Conservation (phyloP, 2,888 invertebrate genomes). For the Caenorhabditis doughertyi region DNA sequence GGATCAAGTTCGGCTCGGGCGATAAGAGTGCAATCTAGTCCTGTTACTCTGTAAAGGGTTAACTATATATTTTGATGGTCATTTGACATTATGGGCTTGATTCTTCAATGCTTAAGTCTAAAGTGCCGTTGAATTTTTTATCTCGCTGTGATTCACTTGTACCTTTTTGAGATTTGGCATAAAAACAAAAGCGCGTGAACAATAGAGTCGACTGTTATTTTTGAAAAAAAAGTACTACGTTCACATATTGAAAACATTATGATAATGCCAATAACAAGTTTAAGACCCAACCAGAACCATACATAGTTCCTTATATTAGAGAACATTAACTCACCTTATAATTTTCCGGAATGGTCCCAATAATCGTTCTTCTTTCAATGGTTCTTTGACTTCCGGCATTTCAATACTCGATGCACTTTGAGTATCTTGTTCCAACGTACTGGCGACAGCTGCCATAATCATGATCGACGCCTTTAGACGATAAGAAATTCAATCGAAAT, state of each 20-base stretch:
- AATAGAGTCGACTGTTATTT: no score
- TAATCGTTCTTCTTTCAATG: conserved; percentile 6
- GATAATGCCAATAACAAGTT: no score
- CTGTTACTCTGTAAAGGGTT: conserved; percentile 28
- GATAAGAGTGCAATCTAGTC: conserved; percentile 30
- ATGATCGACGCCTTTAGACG: neutral
- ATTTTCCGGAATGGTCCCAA: conserved; percentile 22
- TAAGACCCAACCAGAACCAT: no score
- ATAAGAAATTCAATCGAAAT: conserved; percentile 5
- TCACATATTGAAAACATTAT: no score
- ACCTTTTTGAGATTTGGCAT: no score
- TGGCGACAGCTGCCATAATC: neutral
- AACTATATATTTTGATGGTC: neutral
- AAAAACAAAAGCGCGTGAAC: no score
- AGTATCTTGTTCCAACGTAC: conserved; percentile 7
- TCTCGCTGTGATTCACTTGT: no score
- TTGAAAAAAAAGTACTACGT: no score
- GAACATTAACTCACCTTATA: conserved; percentile 26
- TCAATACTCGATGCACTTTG: conserved; percentile 12
- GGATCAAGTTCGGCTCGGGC: conserved; percentile 18
- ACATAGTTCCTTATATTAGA: no score
- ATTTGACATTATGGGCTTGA: no score
- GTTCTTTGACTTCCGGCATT: conserved; percentile 11
- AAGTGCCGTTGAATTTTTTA: no score
- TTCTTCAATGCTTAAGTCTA: no score